Conservation (phyloP, 2,888 invertebrate species). For the Sphaeridia pumilis region DNA sequence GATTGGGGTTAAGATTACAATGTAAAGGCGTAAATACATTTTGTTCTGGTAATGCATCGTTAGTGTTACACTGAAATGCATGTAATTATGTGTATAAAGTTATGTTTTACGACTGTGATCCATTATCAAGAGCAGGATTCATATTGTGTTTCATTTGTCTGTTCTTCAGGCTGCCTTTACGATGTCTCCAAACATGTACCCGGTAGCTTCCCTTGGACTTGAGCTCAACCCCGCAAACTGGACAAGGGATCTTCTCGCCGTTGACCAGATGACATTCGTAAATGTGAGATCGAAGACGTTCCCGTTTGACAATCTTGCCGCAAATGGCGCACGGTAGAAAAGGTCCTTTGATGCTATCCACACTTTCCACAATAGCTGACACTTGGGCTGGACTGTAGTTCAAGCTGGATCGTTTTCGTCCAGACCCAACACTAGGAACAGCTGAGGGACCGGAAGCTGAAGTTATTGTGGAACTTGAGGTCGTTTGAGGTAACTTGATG, state of each 20-base stretch:
- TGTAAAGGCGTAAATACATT: too few species aligned
- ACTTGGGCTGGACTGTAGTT: conserved; percentile 10
- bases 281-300: conserved; percentile 10
- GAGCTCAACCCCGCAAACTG: conserved; percentile 4
- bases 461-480: neutral
- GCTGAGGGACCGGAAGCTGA: neutral
- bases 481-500: too few species aligned
- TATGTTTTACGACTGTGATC: too few species aligned
- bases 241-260: conserved; percentile 8
- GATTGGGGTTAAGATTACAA: neutral
- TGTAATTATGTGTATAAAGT: too few species aligned
- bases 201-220: conserved; percentile 14
- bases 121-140: too few species aligned
- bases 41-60: too few species aligned
- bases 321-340: conserved; percentile 9
- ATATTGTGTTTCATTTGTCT: conserved; percentile 1
- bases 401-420: neutral
- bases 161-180: conserved; percentile 12
- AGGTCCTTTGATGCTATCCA: conserved; percentile 5
- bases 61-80: too few species aligned
- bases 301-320: conserved; percentile 9
- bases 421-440: neutral
- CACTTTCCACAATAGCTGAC: conserved; percentile 4
- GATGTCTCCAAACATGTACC: conserved; percentile 13
- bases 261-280: conserved; percentile 14